These are phyloP conservation scores for Chinchilla lanigera DNA, from an alignment of 2,113 vertebrate species.

Conservation along the genomic window DNA sequence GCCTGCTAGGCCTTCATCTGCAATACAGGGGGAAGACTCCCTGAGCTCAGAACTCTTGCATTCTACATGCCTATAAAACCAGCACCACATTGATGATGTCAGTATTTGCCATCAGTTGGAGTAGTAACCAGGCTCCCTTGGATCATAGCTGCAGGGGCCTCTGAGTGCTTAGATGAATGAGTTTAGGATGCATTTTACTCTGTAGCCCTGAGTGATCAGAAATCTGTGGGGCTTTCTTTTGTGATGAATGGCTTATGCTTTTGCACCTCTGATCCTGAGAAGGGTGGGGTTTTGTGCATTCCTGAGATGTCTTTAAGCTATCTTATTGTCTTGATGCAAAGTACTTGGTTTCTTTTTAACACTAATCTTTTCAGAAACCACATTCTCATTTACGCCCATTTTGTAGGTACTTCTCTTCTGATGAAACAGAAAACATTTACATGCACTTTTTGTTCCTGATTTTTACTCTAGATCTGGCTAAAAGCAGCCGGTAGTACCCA, in stretches of 20 bases:
- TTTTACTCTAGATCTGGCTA: background rate
- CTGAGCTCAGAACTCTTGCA: background rate
- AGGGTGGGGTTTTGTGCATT: background rate
- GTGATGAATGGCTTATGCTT: background rate
- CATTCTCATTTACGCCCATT: background rate
- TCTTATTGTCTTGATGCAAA: background rate
- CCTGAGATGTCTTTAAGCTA: background rate
- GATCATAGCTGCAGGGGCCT: background rate
- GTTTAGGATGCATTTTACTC: background rate
- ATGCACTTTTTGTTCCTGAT: background rate
- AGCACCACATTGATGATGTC: background rate
- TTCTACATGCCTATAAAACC: background rate
- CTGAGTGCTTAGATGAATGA: background rate
- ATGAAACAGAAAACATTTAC: background rate
- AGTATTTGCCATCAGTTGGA: background rate
- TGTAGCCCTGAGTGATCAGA: background rate
- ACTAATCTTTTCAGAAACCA: background rate
- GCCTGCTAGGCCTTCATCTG: background rate
- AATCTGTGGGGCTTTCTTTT: background rate
- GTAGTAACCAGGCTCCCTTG: background rate
- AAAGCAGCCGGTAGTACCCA: background rate
- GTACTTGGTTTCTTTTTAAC: background rate
- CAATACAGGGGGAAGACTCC: background rate
- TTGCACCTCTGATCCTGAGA: background rate
- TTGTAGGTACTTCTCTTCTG: background rate